Evolutionary conservation across 2,113 vertebrate species (phyloP), one percentile per base, ranked within the genome.

Genomic region (Phylloscopus trochiloides): DNA sequence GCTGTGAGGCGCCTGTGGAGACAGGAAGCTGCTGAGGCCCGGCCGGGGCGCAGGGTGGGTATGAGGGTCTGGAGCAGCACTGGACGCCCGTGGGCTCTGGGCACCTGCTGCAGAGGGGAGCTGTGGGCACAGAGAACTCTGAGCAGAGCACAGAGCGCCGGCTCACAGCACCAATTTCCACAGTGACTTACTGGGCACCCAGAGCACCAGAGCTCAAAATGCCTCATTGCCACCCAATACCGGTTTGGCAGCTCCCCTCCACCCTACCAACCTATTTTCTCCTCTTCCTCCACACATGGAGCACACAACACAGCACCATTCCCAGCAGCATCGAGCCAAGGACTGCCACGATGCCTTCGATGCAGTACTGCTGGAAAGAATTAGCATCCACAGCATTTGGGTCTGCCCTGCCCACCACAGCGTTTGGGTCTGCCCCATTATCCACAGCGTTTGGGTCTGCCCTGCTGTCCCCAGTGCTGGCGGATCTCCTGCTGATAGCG

Each of bases 11-110:
- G 32, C 47, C 63, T 68, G 16, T 1, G 9, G 38, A 59, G 38
- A 77, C 52, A 66, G 59, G 76, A 12, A 45, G 38, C 28, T 52
- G 43, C 59, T 80, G 50, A 50, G 42, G 42, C 15, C 9, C 2
- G 0, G 28, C 16, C 0, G 1, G 20, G 62, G 22, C 3, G 0
- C 1, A 3, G 34, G 42, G 26, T 1, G 9, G 31, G 36, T 6
- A 14, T 13, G 51, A n/a, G 28, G 36, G 6, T 10, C 38, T 0
- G 0, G 18, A 38, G 28, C 52, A 65, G 68, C 6, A 1, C 85
- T 10, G 50, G 58, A 50, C 1, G 0, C 25, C 48, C 0, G 0
- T 0, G 3, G 47, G 38, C n/a, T 45, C 17, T n/a, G 58, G 68
- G 48, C 21, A 34, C 38, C 29, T 1, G 0, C 45, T 71, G 79